A percentile compares a stretch with the other conserved stretches of the same genome.
Conservation (phyloP, 2,797 vertebrate genomes). For the Falco cherrug region DNA sequence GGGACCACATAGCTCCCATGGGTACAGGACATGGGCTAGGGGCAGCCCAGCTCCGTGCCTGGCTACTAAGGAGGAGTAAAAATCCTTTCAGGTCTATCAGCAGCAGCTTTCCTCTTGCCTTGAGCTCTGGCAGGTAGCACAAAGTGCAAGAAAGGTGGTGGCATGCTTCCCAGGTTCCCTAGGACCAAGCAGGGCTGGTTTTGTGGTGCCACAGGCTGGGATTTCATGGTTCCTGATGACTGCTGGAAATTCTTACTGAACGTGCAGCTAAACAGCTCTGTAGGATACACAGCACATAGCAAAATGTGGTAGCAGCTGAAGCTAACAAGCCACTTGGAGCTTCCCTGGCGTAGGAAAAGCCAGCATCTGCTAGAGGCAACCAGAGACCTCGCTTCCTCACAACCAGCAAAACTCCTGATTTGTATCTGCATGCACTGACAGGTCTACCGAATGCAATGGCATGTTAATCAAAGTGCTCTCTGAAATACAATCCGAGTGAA, state of each 20-base stretch:
- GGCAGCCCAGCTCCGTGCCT: not conserved
- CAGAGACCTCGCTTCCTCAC: not conserved
- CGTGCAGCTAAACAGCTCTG: not conserved
- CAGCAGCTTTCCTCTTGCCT: not conserved
- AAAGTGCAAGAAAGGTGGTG: not conserved
- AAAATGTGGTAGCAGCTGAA: not conserved
- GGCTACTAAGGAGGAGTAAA: not conserved
- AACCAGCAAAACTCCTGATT: fast-evolving
- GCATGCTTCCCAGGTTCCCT: fast-evolving
- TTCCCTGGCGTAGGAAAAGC: not conserved
- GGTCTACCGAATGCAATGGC: fast-evolving
- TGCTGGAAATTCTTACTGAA: not conserved
- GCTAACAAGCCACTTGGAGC: not conserved
- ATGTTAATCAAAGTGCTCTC: not conserved
- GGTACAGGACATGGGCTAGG: not conserved
- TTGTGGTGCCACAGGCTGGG: not conserved
- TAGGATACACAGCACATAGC: fast-evolving
- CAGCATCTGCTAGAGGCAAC: too few relatives aligned
- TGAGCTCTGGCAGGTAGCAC: fast-evolving
- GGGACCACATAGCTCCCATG: too few relatives aligned
- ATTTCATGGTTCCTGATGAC: not conserved
- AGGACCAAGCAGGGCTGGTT: not conserved
- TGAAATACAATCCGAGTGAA: not conserved
- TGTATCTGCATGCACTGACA: not conserved
- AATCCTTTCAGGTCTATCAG: not conserved